Evolutionary conservation across 2,797 vertebrate genomes (phyloP), one percentile per base, ranked within the genome.

Genomic region (Cynodonichthys magdalenae): DNA sequence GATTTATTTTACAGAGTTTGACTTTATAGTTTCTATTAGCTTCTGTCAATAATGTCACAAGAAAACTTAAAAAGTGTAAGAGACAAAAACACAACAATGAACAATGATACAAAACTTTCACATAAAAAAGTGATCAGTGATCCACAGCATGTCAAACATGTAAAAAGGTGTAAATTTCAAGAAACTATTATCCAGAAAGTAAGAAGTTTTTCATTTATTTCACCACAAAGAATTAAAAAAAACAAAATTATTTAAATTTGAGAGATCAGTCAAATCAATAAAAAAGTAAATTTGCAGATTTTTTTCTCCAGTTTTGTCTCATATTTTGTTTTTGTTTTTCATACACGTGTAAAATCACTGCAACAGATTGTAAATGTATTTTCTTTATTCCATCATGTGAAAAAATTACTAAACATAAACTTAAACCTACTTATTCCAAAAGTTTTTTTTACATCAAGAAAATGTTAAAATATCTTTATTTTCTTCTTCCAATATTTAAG

Each of bases 101-200:
- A 77, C 67, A 71, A 73, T 51, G 48, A 53, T 76, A 78, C 28
- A 71, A 83, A 78, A 76, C 46, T 44, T 31, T 69, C 59, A 68
- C 18, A 45, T 69, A 59, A 61, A 45, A 24, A 24, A 24, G 24
- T 24, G 24, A 24, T 24, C 24, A 80, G 36, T 70, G 18, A 74
- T 69, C 28, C 58, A 71, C 54, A 60, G 57, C 39, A 49, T 71
- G 48, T 55, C 45, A 74, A 58, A 70, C 53, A 54, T 3, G 53
- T 12, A 63, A 52, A 11, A 46, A 18, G 14, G 2, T 39, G 17
- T 50, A 24, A 31, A 54, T 27, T 39, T 50, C 6, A 49, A 28
- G 29, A 7, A 17, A 57, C 10, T 47, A 14, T 11, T 45, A 47
- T 62, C 51, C 53, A 57, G 19, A 51, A 19, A 15, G n/a, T n/a